Evolutionary conservation across 2,797 vertebrate genomes (phyloP).

Genomic region (Zalophus californianus): DNA sequence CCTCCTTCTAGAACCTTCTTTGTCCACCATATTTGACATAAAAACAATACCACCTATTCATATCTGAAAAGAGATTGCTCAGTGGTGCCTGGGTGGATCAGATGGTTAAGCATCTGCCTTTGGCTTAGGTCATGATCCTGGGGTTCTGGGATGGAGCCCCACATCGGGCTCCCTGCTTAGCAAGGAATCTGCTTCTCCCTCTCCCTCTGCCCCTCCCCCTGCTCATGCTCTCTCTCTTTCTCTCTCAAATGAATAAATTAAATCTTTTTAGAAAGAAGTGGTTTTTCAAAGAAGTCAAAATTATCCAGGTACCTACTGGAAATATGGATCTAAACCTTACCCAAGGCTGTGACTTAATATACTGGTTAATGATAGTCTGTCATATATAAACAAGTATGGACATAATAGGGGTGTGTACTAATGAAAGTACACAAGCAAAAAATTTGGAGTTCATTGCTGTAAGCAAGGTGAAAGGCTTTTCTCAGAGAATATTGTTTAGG

Average conservation of each 20-base stretch:
- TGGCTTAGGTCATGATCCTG: background rate
- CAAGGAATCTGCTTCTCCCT: background rate
- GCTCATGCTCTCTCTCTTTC: background rate
- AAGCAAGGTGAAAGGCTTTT: background rate
- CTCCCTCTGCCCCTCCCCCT: background rate
- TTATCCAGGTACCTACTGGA: background rate
- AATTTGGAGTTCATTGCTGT: background rate
- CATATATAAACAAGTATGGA: conserved; percentile 6
- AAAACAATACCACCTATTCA: conserved; percentile 46
- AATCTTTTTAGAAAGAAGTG: background rate
- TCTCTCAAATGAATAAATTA: background rate
- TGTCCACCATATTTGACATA: background rate
- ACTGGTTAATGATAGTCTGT: conserved; percentile 20
- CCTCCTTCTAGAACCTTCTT: conserved; percentile 13
- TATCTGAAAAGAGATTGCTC: conserved; percentile 41
- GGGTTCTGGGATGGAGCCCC: background rate
- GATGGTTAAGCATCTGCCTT: background rate
- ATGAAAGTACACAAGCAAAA: background rate
- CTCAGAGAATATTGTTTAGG: background rate
- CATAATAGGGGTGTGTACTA: background rate
- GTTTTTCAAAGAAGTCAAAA: conserved; percentile 47
- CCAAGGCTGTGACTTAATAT: background rate
- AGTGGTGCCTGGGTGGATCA: background rate
- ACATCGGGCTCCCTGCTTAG: background rate
- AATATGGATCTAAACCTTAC: background rate